Evolutionary conservation across 2,888 invertebrate genomes (phyloP).

Genomic region (Hemistola chrysoprasaria): DNA sequence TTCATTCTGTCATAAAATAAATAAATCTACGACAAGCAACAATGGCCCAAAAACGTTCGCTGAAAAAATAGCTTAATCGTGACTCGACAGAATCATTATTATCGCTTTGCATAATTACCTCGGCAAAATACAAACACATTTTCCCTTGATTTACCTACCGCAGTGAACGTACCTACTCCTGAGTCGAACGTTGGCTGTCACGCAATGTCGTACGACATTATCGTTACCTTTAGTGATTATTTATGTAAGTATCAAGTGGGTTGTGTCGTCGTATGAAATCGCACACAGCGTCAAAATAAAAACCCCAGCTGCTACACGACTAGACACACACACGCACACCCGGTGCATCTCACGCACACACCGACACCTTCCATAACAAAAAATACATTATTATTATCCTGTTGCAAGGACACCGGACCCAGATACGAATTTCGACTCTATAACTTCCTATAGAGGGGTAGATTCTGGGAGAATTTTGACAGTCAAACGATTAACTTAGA

Average conservation of each 20-base stretch:
- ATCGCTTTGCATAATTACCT: conserved; percentile 58
- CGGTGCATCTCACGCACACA: conserved; percentile 74
- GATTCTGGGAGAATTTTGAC: conserved; percentile 25
- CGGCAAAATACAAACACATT: conserved; percentile 56
- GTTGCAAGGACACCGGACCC: conserved; percentile 49
- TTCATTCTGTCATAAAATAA: conserved; percentile 13
- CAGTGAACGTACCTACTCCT: conserved; percentile 48
- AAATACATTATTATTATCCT: conserved; percentile 79
- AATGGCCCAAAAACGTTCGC: conserved; percentile 31
- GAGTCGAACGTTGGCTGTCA: conserved; percentile 62
- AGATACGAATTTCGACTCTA: conserved; percentile 42
- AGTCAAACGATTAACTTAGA: conserved; percentile 67
- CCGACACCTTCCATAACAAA: conserved; percentile 71
- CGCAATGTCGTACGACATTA: conserved; percentile 59
- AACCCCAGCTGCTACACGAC: conserved; percentile 76
- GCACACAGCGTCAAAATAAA: conserved; percentile 71
- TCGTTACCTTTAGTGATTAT: conserved; percentile 41
- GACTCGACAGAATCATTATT: conserved; percentile 51
- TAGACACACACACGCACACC: conserved; percentile 58
- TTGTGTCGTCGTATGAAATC: conserved; percentile 43
- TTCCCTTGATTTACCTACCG: conserved; percentile 40
- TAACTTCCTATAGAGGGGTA: conserved; percentile 13
- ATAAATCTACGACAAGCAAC: conserved; percentile 27
- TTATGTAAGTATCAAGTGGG: conserved; percentile 47
- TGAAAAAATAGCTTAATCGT: conserved; percentile 50